Conservation (phyloP, 2,888 invertebrate species). For the Dromius quadrimaculatus region DNA sequence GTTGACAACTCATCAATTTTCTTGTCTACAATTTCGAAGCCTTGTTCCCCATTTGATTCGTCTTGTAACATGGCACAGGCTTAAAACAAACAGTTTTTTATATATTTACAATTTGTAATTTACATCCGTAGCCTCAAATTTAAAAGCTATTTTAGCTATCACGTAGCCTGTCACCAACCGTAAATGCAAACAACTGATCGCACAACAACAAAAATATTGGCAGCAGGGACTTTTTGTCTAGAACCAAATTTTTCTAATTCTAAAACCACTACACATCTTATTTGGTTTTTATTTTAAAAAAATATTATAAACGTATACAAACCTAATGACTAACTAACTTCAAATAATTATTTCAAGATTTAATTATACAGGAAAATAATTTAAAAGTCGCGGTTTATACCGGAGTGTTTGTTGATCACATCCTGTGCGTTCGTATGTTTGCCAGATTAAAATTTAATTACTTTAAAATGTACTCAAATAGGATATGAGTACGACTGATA, state of each 20-base stretch:
- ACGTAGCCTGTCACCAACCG: slow-evolving; percentile 2
- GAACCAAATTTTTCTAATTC: not conserved
- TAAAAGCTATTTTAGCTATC: slow-evolving; percentile 8
- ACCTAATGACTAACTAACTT: slow-evolving; percentile 3
- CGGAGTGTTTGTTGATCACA: not conserved
- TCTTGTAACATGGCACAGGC: slow-evolving; percentile 58
- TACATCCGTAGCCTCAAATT: slow-evolving; percentile 2
- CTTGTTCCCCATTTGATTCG: slow-evolving; percentile 66
- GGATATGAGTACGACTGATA: too few species aligned
- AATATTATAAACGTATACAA: too few species aligned
- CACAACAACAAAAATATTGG: slow-evolving; percentile 6
- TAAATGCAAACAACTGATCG: slow-evolving; percentile 6
- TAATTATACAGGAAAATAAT: too few species aligned
- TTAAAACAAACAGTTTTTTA: not conserved
- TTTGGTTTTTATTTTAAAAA: too few species aligned
- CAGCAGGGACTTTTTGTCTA: not conserved
- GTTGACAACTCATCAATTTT: slow-evolving; percentile 59
- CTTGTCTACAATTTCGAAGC: slow-evolving; percentile 67
- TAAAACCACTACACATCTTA: not conserved
- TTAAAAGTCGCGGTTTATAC: slow-evolving; percentile 8
- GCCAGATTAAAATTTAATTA: too few species aligned
- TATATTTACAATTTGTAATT: slow-evolving; percentile 7
- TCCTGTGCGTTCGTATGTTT: slow-evolving; percentile 29
- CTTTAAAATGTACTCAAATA: too few species aligned
- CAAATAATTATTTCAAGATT: slow-evolving; percentile 3